These are phyloP conservation scores for Prietella phreatophila DNA, from an alignment of 2,113 vertebrate species.

Conservation along the genomic window DNA sequence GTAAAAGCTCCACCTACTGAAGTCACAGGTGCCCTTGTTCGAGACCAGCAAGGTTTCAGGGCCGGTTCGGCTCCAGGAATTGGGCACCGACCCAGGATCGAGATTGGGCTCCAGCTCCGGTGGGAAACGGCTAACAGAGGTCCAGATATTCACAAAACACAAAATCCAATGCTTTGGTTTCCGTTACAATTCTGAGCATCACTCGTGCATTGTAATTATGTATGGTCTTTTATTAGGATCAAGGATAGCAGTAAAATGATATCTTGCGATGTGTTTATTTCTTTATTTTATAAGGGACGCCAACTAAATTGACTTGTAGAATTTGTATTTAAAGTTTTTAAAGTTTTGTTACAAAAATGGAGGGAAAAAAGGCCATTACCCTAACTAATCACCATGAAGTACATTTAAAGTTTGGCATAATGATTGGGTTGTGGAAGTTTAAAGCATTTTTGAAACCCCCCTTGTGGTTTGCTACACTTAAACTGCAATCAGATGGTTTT, in stretches of 20 bases:
- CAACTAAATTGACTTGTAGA: background rate
- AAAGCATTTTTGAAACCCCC: background rate
- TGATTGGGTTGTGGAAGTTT: background rate
- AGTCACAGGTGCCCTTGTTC: too few relatives aligned
- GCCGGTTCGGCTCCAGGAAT: too few relatives aligned
- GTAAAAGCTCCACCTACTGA: too few relatives aligned
- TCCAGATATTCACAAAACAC: background rate
- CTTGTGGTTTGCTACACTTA: background rate
- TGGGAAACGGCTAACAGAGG: background rate
- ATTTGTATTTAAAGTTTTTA: background rate
- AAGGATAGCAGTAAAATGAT: background rate
- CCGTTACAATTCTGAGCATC: constrained; percentile 9
- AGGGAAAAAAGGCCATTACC: background rate
- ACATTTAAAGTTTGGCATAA: background rate
- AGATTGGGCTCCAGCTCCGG: too few relatives aligned
- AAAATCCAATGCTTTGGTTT: background rate
- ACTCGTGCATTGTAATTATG: background rate
- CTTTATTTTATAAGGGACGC: background rate
- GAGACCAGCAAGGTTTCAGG: too few relatives aligned
- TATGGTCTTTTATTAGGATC: background rate
- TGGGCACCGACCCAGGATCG: too few relatives aligned
- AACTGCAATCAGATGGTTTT: constrained; percentile 5
- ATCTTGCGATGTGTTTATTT: background rate
- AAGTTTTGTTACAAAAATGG: background rate
- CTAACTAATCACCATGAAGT: background rate